Percentiles rank a stretch among this genome's conserved stretches.
Evolutionary conservation across 1,140 invertebrate genomes (phyloP).

Genomic region (Teleopsis dalmanni): DNA sequence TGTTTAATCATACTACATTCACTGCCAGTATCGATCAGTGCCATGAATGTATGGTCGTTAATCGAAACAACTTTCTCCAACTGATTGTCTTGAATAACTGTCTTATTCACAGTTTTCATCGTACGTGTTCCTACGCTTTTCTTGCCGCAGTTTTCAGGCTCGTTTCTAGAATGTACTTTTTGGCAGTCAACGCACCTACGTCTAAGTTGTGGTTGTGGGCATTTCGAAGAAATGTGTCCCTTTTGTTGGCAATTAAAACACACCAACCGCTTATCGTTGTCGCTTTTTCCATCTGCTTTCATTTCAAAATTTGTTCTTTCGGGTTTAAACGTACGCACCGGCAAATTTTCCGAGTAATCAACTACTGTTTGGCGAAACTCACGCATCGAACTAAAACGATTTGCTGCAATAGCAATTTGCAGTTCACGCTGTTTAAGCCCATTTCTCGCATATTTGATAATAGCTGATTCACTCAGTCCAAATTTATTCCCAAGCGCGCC

Average conservation of each 20-base stretch:
- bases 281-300: too few species aligned
- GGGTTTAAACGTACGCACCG: neutral
- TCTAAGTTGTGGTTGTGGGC: neutral
- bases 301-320: constrained; percentile 1
- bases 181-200: neutral
- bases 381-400: constrained; percentile 3
- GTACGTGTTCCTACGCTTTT: too few species aligned
- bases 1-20: too few species aligned
- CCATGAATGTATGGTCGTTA: too few species aligned
- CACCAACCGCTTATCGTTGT: neutral
- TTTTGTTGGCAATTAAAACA: constrained; percentile 15
- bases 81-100: too few species aligned
- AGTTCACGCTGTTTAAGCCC: constrained; percentile 9
- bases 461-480: constrained; percentile 5
- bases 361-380: neutral
- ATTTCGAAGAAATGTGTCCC: too few species aligned
- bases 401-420: constrained; percentile 3
- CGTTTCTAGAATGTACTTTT: constrained; percentile 6
- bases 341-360: constrained; percentile 2
- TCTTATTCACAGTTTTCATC: too few species aligned
- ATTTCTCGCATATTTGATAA: constrained; percentile 6
- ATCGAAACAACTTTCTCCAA: too few species aligned
- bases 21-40: too few species aligned
- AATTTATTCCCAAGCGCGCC: constrained; percentile 1
- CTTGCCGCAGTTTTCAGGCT: neutral